Conservation (phyloP, 2,113 vertebrate species). For the Myrmecophaga tridactyla region DNA sequence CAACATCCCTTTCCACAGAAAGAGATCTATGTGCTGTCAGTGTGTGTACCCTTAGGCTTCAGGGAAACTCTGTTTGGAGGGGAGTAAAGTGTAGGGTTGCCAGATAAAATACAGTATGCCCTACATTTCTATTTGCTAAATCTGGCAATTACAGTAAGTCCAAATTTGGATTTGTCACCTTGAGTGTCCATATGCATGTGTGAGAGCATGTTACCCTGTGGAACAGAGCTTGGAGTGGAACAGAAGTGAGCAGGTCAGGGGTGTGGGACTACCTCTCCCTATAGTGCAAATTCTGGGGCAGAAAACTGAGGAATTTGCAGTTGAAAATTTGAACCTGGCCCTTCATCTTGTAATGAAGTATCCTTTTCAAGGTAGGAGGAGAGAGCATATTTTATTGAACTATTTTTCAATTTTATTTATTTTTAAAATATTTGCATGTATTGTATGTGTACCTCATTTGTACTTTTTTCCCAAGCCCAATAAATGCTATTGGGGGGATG, state of each 20-base stretch:
- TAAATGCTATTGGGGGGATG: not conserved
- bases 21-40: not conserved
- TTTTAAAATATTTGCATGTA: slow-evolving; percentile 35
- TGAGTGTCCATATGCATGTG: not conserved
- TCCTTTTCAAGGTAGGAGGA: slow-evolving; percentile 27
- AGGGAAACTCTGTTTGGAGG: not conserved
- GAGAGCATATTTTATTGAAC: slow-evolving; percentile 34
- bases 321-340: slow-evolving; percentile 1
- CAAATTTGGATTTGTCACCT: not conserved
- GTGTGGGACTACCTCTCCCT: not conserved
- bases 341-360: slow-evolving; percentile 12
- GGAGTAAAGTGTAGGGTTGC: not conserved
- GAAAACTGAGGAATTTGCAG: not conserved
- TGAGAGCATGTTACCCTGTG: not conserved
- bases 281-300: not conserved
- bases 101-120: not conserved
- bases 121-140: not conserved
- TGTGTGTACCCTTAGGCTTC: not conserved
- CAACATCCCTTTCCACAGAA: not conserved
- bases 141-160: not conserved
- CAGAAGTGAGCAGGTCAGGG: not conserved
- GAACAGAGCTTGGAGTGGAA: not conserved
- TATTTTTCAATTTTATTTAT: slow-evolving; percentile 21
- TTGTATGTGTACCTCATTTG: slow-evolving; percentile 36
- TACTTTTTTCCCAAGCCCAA: slow-evolving; percentile 39